Percentiles rank a stretch among this genome's conserved stretches.
Conservation (phyloP, 30 jellyfish, hydroid and myxozoan genomes). For the Pseudorhiza aurosa region DNA sequence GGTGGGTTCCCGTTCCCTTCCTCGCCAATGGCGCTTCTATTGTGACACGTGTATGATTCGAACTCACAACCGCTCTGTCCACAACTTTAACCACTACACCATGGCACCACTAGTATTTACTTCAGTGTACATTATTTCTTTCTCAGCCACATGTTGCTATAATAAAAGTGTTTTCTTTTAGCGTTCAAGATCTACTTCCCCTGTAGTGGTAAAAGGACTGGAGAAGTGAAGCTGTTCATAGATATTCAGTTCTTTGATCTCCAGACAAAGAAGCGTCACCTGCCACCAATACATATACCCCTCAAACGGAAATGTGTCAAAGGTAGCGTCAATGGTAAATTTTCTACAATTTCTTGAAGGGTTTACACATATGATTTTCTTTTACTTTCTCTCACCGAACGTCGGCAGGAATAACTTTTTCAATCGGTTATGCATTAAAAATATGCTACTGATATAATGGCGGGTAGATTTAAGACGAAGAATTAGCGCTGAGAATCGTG, state of each 20-base stretch:
- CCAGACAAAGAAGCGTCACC: conserved; percentile 39
- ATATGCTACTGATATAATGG: not conserved
- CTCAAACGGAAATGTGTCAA: conserved; percentile 67
- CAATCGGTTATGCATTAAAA: not conserved
- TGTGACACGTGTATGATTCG: too few species aligned
- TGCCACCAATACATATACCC: conserved; percentile 71
- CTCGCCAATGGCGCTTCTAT: too few species aligned
- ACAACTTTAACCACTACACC: too few species aligned
- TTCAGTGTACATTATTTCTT: too few species aligned
- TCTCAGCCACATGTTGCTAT: too few species aligned
- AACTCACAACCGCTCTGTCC: too few species aligned
- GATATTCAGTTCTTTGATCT: conserved; percentile 67
- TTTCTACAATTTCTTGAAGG: not conserved
- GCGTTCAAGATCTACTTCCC: conserved; percentile 87
- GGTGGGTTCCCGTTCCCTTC: too few species aligned
- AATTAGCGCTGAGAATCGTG: conserved; percentile 46
- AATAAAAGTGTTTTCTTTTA: conserved; percentile 39
- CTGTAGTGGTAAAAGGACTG: conserved; percentile 83
- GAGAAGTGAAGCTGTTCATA: conserved; percentile 53
- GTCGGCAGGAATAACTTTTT: not conserved
- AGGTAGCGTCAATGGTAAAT: conserved; percentile 54
- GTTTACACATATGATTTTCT: too few species aligned
- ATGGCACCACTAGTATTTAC: too few species aligned
- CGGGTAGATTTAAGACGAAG: not conserved
- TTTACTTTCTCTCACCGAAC: not conserved